Conservation (phyloP, 2,113 vertebrate species). For the Archocentrus centrarchus region DNA sequence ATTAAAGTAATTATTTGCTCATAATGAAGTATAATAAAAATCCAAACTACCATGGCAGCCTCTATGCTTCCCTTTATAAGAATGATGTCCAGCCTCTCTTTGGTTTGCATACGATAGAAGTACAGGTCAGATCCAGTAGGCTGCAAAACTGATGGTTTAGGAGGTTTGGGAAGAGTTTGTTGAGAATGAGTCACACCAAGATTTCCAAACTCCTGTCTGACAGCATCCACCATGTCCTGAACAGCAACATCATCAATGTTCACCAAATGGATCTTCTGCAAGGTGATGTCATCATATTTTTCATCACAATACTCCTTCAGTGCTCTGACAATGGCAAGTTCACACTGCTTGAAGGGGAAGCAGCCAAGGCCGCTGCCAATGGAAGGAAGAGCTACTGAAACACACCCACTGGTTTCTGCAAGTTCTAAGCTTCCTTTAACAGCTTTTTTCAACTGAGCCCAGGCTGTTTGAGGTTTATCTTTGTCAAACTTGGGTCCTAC, state of each 20-base stretch:
- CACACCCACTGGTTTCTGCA: constrained; percentile 65
- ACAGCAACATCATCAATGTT: constrained; percentile 62
- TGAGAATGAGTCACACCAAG: background rate
- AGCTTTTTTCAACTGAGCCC: constrained; percentile 62
- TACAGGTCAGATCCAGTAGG: background rate
- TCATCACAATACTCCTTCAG: constrained; percentile 80
- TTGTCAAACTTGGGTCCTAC: constrained; percentile 79
- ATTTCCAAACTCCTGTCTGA: constrained; percentile 67
- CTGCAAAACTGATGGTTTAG: rapidly evolving
- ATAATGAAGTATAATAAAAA: background rate
- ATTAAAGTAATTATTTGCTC: background rate
- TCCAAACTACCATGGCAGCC: constrained; percentile 79
- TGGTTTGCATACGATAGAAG: constrained; percentile 61
- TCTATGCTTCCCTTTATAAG: constrained; percentile 78
- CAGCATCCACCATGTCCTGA: constrained; percentile 69
- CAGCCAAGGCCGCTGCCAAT: constrained; percentile 79
- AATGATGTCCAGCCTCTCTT: constrained; percentile 79
- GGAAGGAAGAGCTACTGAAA: constrained; percentile 87
- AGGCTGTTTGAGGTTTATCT: background rate
- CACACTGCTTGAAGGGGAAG: constrained; percentile 79
- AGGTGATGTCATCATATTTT: background rate
- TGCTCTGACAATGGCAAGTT: constrained; percentile 73
- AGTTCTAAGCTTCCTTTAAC: constrained; percentile 78
- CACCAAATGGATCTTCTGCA: constrained; percentile 86
- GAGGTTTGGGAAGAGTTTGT: background rate